Base-by-base conservation (phyloP, 2,888 invertebrate species). In the Galeruca laticollis region DNA sequence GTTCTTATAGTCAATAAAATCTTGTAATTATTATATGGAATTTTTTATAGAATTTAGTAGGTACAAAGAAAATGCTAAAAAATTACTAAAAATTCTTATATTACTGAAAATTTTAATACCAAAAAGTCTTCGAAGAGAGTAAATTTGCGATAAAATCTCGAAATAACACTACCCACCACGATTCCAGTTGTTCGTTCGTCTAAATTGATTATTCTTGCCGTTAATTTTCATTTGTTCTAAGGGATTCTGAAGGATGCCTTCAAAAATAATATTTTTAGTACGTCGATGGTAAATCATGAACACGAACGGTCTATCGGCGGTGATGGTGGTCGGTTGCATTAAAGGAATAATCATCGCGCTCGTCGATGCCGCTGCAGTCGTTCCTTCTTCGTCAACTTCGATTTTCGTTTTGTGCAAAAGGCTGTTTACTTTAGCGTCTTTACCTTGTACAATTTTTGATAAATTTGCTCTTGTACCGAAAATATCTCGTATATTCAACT, bases 351-450 rank as follows among this genome's bases (percentile, higher is more conserved):
- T 87, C 74, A 88, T 83, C 1, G 89, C 87, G 2, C 87, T 87
- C 56, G 90, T 88, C 0, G 87, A 88, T 10, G 91, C 91, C 2
- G 91, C 89, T 0, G 92, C 92, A 5, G 88, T 84, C 0, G 92
- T 91, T 54, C 92, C 92, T 18, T 86, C 82, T 82, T 93, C 92
- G 70, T 90, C 89, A 0, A 92, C 89, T 54, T 89, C 86, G 80
- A 93, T 88, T 78, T 87, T 88, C 0, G 91, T 90, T 78, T 89
- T 90, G 78, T 92, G 92, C 56, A 89, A 80, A 11, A 92, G 84
- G 66, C 86, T 88, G 75, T 86, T 88, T 4, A 92, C 85, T 66
- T 86, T 84, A 0, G 88, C 81, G 0, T 83, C 78, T 2, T 76
- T 73, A 0, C 82, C 82, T 2, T 86, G 83, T 47, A 88, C 85